phyloP scores from a whole-genome alignment of 2,888 invertebrate species.

The Ectemnius continuus region DNA sequence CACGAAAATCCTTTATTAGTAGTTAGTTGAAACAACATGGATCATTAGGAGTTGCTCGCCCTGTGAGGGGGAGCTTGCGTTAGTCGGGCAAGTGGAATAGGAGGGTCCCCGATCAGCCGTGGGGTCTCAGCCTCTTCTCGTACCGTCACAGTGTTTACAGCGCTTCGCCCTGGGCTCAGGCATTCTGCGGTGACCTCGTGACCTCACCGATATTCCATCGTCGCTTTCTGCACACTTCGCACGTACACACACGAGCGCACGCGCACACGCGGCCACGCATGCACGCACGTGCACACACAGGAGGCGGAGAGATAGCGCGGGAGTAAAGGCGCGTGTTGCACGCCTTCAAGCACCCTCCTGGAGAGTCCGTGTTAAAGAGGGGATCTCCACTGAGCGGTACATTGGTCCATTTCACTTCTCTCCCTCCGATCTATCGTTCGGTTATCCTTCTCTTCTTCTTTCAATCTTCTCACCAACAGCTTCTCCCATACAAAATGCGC shows the following conservation, averaged over 20 bases:
- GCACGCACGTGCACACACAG: constrained; percentile 37
- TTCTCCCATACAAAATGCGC: constrained; percentile 34
- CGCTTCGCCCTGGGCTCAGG: constrained; percentile 92
- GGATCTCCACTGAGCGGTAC: constrained; percentile 41
- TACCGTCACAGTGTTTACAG: constrained; percentile 96
- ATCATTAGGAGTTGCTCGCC: no score
- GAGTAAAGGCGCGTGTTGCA: background rate
- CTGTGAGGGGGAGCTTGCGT: background rate
- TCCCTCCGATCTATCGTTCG: constrained; percentile 13
- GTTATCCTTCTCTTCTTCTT: constrained; percentile 18
- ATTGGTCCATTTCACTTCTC: constrained; percentile 22
- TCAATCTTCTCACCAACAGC: constrained; percentile 24
- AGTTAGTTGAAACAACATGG: constrained; percentile 25
- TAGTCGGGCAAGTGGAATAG: background rate
- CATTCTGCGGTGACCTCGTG: constrained; percentile 78
- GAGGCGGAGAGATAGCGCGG: constrained; percentile 15
- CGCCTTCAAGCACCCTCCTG: constrained; percentile 13
- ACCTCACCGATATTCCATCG: constrained; percentile 77
- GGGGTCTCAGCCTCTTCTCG: constrained; percentile 28
- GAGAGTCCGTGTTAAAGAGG: constrained; percentile 26
- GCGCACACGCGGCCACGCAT: constrained; percentile 47
- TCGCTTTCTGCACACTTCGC: constrained; percentile 64
- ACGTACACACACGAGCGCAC: constrained; percentile 43
- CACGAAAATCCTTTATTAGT: constrained; percentile 46
- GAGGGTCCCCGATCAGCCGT: background rate